A percentile compares a stretch with the other conserved stretches of the same genome.
phyloP scores from a whole-genome alignment of 1,140 invertebrate species.

The Drosophila melanogaster region Release_6_plus_ISO1_MT NT_033779.5:21796501-21797000 shows the following conservation, averaged over 20 bases:
- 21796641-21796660: conserved; percentile 31
- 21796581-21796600: conserved; percentile 46
- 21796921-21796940: conserved; percentile 35
- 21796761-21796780: conserved; percentile 29
- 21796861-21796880: neutral
- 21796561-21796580: conserved; percentile 60
- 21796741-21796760: conserved; percentile 26
- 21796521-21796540: conserved; percentile 81
- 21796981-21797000: conserved; percentile 12
- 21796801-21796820: conserved; percentile 85
- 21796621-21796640: conserved; percentile 27
- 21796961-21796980: conserved; percentile 18
- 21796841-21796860: neutral
- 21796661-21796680: conserved; percentile 61
- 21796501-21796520: conserved; percentile 84
- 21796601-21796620: conserved; percentile 42
- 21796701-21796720: conserved; percentile 85
- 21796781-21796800: conserved; percentile 85
- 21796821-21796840: conserved; percentile 56
- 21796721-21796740: conserved; percentile 84
- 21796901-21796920: conserved; percentile 56
- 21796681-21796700: conserved; percentile 84
- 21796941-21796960: conserved; percentile 66
- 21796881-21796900: conserved; percentile 58
- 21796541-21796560: conserved; percentile 84